phyloP scores from a whole-genome alignment of 2,888 invertebrate genomes.

The Deroplatys truncata region DNA sequence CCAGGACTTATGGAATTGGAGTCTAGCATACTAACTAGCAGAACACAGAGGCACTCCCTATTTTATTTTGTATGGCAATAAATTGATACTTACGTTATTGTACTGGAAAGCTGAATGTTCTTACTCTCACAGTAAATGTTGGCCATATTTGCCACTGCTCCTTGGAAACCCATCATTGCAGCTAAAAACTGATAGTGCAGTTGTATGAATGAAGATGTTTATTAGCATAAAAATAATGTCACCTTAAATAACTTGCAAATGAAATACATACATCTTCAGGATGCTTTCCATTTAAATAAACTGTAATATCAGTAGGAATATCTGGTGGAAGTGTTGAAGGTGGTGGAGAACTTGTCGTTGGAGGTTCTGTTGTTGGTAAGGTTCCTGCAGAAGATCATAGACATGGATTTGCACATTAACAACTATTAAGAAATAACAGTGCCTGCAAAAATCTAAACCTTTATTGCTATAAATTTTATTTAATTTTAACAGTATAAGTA shows the following conservation, averaged over 20 bases:
- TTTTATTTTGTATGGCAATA: neutral
- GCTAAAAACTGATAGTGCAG: conserved; percentile 3
- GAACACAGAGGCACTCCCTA: no score
- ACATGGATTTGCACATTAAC: no score
- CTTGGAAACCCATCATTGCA: neutral
- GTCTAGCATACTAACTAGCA: no score
- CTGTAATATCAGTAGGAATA: neutral
- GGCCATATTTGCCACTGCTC: conserved; percentile 8
- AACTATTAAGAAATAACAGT: no score
- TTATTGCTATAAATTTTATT: no score
- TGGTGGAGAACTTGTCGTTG: neutral
- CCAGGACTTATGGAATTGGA: no score
- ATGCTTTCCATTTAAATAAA: neutral
- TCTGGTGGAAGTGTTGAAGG: neutral
- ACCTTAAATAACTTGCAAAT: neutral
- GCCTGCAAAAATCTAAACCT: no score
- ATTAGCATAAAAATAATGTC: neutral
- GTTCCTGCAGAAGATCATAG: neutral
- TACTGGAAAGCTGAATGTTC: neutral
- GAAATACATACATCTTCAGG: neutral
- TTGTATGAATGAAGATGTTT: neutral
- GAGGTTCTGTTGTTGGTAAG: neutral
- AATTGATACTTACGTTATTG: conserved; percentile 10
- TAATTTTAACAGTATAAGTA: no score
- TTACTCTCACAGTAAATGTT: conserved; percentile 5